A percentile compares a stretch with the other conserved stretches of the same genome.
phyloP scores from a whole-genome alignment of 2,113 vertebrate species.

The Thunnus maccoyii region DNA sequence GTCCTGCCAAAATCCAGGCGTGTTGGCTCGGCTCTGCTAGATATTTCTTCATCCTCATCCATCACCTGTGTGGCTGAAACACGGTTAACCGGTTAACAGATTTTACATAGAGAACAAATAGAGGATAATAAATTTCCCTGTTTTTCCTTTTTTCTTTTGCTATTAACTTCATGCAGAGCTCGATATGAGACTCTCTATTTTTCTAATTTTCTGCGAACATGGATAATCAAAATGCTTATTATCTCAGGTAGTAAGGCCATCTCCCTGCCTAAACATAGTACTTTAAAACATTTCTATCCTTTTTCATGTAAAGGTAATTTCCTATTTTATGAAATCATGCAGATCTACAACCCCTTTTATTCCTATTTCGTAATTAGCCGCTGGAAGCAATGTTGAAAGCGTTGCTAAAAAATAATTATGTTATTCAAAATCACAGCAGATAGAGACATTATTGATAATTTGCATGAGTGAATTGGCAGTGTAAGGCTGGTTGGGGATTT shows the following conservation, averaged over 20 bases:
- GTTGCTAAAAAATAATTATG: slow-evolving; percentile 44
- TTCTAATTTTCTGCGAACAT: slow-evolving; percentile 44
- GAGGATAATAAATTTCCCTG: slow-evolving; percentile 30
- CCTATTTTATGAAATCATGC: slow-evolving; percentile 28
- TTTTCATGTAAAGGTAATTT: slow-evolving; percentile 41
- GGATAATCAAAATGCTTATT: slow-evolving; percentile 62
- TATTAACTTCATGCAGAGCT: slow-evolving; percentile 45
- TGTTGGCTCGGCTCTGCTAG: slow-evolving; percentile 28
- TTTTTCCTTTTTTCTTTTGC: slow-evolving; percentile 24
- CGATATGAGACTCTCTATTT: slow-evolving; percentile 32
- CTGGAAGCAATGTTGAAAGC: slow-evolving; percentile 14
- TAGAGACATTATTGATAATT: slow-evolving; percentile 55
- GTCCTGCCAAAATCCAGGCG: slow-evolving; percentile 51
- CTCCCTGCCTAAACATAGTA: slow-evolving; percentile 38
- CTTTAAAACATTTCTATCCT: slow-evolving; percentile 52
- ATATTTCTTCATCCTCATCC: slow-evolving; percentile 38
- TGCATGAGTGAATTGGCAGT: slow-evolving; percentile 58
- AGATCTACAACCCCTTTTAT: slow-evolving; percentile 32
- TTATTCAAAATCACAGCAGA: slow-evolving; percentile 53
- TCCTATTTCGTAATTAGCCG: slow-evolving; percentile 53
- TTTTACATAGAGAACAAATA: slow-evolving; percentile 25
- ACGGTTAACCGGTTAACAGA: slow-evolving; percentile 19
- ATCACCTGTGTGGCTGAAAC: slow-evolving; percentile 34
- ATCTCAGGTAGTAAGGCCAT: slow-evolving; percentile 46
- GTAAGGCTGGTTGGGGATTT: slow-evolving; percentile 34